Conservation (phyloP, 2,797 vertebrate genomes). For the Atherinosoma microstoma region DNA sequence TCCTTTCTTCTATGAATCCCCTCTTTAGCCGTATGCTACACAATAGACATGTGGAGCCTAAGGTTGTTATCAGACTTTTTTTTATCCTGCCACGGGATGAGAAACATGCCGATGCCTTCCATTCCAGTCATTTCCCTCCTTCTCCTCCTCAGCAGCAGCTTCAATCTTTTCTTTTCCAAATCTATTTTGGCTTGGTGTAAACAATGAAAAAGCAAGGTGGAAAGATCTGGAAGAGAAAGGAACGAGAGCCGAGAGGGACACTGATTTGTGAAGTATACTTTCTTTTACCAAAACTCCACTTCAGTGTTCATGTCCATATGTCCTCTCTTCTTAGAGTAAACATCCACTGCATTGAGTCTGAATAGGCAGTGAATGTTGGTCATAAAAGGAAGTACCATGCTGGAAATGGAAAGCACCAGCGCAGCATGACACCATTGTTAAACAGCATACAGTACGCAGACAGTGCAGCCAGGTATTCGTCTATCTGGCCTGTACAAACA, state of each 20-base stretch:
- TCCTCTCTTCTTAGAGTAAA: slow-evolving; percentile 7
- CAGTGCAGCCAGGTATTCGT: slow-evolving; percentile 43
- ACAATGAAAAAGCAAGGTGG: slow-evolving; percentile 31
- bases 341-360: neutral
- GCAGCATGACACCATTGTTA: slow-evolving; percentile 34
- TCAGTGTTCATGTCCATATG: neutral
- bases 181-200: slow-evolving; percentile 52
- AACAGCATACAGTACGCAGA: slow-evolving; percentile 41
- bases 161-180: slow-evolving; percentile 24
- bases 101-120: slow-evolving; percentile 18
- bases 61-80: slow-evolving; percentile 15
- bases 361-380: slow-evolving; percentile 1
- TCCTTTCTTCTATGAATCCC: slow-evolving; percentile 44
- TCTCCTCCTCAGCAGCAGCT: neutral
- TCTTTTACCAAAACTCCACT: neutral
- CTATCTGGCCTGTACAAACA: slow-evolving; percentile 47
- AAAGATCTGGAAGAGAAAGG: slow-evolving; percentile 34
- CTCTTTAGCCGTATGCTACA: slow-evolving; percentile 10
- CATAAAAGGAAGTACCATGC: slow-evolving; percentile 41
- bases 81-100: slow-evolving; percentile 15
- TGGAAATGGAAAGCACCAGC: slow-evolving; percentile 59
- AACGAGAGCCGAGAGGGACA: slow-evolving; percentile 13
- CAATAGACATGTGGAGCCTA: slow-evolving; percentile 27
- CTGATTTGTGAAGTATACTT: neutral
- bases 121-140: slow-evolving; percentile 30